phyloP scores from a whole-genome alignment of 2,113 vertebrate species.

The Girardinichthys multiradiatus region DNA sequence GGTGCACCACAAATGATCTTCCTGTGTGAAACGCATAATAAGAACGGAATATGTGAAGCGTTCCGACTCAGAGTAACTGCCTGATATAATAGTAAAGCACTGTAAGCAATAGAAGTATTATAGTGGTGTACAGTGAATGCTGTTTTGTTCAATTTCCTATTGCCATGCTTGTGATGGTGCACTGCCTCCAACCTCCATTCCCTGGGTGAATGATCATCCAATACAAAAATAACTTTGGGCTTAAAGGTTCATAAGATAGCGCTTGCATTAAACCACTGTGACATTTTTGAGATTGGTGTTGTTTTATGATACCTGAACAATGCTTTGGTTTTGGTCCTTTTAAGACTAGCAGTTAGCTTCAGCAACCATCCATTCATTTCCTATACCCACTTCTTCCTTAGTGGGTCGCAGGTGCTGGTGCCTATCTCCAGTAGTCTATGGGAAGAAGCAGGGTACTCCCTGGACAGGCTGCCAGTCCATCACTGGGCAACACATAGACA shows the following conservation, averaged over 20 bases:
- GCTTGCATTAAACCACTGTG: background rate
- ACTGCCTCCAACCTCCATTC: background rate
- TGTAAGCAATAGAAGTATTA: background rate
- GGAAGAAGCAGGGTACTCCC: no score
- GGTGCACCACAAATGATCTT: no score
- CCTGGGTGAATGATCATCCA: background rate
- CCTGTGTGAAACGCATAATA: no score
- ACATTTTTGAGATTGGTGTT: background rate
- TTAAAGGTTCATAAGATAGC: background rate
- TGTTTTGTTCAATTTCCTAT: no score
- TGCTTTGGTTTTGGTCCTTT: background rate
- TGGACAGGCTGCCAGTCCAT: no score
- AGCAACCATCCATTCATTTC: background rate
- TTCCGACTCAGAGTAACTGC: no score
- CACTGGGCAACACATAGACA: no score
- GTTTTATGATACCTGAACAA: background rate
- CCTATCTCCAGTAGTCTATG: no score
- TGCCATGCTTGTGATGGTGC: background rate
- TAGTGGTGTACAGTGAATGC: background rate
- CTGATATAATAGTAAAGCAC: background rate
- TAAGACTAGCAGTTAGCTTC: background rate
- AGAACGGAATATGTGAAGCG: no score
- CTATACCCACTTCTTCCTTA: no score
- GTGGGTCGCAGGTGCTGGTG: no score
- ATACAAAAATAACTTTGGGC: no score